Evolutionary conservation across 2,797 vertebrate species (phyloP), one percentile per base, ranked within the genome.

Genomic region (Tympanoctomys barrerae): DNA sequence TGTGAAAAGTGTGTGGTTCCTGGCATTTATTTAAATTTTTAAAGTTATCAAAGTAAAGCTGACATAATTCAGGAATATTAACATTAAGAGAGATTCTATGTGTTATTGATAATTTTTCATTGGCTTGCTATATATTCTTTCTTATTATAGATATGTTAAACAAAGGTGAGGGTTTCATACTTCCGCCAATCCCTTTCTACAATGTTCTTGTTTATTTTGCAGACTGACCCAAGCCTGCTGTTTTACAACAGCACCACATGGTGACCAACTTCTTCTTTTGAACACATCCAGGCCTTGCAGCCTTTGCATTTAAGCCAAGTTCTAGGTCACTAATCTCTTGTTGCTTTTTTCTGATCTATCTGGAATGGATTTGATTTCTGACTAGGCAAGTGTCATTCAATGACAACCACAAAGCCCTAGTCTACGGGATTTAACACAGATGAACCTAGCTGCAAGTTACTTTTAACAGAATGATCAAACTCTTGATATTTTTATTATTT

Each of bases 331-430:
- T 87, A 94, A 97, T 94, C 46, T 98, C 96, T 94, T 98, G 61
- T 97, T 97, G 98, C 95, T 98, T 98, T 98, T 96, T 97, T 97
- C 97, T 96, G 68, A 95, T 97, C 97, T 98, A 97, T 87, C 93
- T 98, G 96, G 82, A 96, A 96, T 78, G 96, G 96, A 97, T 98
- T 98, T 98, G 97, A 97, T 97, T 97, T 96, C 97, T 98, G 96
- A 98, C 96, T 97, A 94, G 96, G 96, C 92, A 98, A 98, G 91
- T 93, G 83, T 89, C 97, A 96, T 98, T 98, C 94, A 97, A 75
- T 31, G 97, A 94, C 86, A 96, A 96, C 94, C 96, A 97, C 49
- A 89, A 94, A 93, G 71, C 68, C 78, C 33, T 92, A 93, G 87
- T 68, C 42, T 90, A 70, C 57, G 91, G 21, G 39, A 88, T 33